phyloP scores from a whole-genome alignment of 2,797 vertebrate species.

The Menidia menidia region DNA sequence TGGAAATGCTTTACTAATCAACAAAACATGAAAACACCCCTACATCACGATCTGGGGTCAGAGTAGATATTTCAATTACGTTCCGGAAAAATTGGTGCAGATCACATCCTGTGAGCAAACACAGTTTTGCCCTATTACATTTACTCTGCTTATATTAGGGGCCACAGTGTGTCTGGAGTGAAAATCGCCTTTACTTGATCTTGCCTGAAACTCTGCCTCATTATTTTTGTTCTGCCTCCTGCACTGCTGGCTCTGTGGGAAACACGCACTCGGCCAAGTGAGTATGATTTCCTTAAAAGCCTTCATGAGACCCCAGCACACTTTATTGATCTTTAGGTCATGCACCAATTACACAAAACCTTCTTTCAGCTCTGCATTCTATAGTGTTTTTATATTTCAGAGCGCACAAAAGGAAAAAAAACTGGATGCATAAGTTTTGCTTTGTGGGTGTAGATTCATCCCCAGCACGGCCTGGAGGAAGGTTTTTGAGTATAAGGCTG shows the following conservation, averaged over 20 bases:
- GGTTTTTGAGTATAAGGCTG: constrained; percentile 41
- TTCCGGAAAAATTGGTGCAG: neutral
- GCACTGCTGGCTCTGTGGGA: neutral
- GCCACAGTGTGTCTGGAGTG: neutral
- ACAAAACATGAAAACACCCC: neutral
- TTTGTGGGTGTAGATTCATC: constrained; percentile 19
- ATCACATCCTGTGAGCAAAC: neutral
- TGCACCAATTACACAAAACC: constrained; percentile 31
- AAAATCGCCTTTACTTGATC: constrained; percentile 24
- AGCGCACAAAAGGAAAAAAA: constrained; percentile 1
- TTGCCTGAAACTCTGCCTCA: constrained; percentile 3
- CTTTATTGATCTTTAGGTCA: constrained; percentile 22
- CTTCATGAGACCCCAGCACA: constrained; percentile 10
- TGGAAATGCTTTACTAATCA: neutral
- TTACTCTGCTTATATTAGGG: constrained; percentile 4
- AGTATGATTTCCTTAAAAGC: constrained; percentile 12
- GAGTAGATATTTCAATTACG: neutral
- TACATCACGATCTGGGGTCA: neutral
- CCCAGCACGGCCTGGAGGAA: constrained; percentile 30
- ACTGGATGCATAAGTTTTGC: constrained; percentile 8
- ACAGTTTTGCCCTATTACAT: neutral
- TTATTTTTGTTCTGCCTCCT: neutral
- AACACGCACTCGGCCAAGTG: neutral
- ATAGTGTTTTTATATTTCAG: constrained; percentile 3
- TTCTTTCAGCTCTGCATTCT: constrained; percentile 12